Evolutionary conservation across 2,888 invertebrate genomes (phyloP), one percentile per base, ranked within the genome.

Genomic region (Anoplius nigerrimus): DNA sequence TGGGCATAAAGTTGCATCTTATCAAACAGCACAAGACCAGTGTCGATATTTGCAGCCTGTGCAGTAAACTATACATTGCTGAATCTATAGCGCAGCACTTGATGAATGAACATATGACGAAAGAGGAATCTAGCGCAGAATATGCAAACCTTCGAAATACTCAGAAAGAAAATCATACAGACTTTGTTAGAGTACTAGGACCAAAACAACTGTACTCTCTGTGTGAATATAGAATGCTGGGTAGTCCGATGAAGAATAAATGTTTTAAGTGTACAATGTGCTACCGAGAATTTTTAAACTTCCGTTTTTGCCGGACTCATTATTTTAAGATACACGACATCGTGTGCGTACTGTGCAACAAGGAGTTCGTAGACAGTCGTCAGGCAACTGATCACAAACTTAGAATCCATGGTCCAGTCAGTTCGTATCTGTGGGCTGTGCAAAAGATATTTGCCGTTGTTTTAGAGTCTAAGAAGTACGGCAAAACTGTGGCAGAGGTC

Each of bases 381-480:
- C 46, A 56, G 59, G 73, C 73, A 3, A n/a, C 72, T 0, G 66
- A 68, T 21, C 73, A 73, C 27, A 73, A 72, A 61, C 63, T 46
- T 18, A 68, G 63, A 16, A 51, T 51, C 43, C 74, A 74, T 0
- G 21, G 18, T 21, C 68, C 66, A 1, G n/a, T 57, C 22, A 45
- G 58, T 18, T 45, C 21, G 11, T 72, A 72, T 51, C 16, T 74
- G 11, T 74, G 69, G 69, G 43, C 54, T 42, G 21, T 45, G n/a
- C 6, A 67, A 42, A 66, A 62, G 45, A 20, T 72, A 45, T 20
- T 53, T 13, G 8, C 15, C n/a, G 22, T 21, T 1, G 5, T 53
- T 6, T 18, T 53, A 53, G 5, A 22, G n/a, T 20, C 24, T 0
- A 53, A 53, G 21, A 22, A 15, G 11, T 53, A 53, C 22, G 53